A percentile compares a stretch with the other conserved stretches of the same genome.
Conservation (phyloP, 2,888 invertebrate genomes). For the Synergus laeviventris region DNA sequence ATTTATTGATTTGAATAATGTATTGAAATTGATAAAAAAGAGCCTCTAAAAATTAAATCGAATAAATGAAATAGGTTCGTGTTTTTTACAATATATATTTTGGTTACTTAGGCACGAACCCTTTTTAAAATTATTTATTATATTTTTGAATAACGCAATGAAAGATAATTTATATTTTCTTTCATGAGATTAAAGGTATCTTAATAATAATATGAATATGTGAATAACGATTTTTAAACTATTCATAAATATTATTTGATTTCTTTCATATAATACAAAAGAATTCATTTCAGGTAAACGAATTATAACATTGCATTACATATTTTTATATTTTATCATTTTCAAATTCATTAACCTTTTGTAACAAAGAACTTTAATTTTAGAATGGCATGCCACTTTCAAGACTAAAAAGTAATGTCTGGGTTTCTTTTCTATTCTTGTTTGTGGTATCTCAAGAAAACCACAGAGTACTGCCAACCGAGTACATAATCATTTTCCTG, state of each 20-base stretch:
- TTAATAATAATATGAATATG: not conserved
- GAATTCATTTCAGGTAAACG: not conserved
- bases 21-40: not conserved
- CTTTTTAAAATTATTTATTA: not conserved
- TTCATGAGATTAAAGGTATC: not conserved
- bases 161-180: constrained; percentile 3
- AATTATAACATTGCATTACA: not conserved
- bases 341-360: not conserved
- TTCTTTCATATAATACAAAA: not conserved
- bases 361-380: not conserved
- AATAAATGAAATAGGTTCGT: constrained; percentile 5
- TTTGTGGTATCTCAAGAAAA: constrained; percentile 26
- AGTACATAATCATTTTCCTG: not conserved
- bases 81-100: constrained; percentile 1
- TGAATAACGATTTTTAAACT: not conserved
- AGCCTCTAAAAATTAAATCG: not conserved
- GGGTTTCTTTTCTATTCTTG: constrained; percentile 4
- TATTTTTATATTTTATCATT: not conserved
- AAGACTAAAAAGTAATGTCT: not conserved
- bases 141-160: not conserved
- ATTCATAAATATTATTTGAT: not conserved
- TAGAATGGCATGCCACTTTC: not conserved
- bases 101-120: constrained; percentile 18
- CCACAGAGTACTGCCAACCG: constrained; percentile 20
- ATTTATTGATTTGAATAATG: not conserved